A percentile compares a stretch with the other conserved stretches of the same genome.
phyloP scores from a whole-genome alignment of 2,797 vertebrate species.

The Malurus splendens region DNA sequence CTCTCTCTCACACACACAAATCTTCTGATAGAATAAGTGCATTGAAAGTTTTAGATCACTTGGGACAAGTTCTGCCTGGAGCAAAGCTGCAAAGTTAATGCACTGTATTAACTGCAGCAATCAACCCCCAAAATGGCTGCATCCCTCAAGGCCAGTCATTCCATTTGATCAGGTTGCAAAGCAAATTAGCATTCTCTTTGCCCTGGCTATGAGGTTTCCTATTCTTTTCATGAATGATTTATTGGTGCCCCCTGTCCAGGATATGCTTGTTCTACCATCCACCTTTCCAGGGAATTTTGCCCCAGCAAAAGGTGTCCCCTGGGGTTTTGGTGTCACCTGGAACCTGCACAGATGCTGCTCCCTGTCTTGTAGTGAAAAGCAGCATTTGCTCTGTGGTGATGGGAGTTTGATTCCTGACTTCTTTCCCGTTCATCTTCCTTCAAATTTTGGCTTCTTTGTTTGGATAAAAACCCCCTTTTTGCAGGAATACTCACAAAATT shows the following conservation, averaged over 20 bases:
- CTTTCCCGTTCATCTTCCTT: background rate
- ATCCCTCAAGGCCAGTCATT: slow-evolving; percentile 57
- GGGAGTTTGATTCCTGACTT: background rate
- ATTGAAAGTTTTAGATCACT: slow-evolving; percentile 65
- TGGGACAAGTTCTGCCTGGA: slow-evolving; percentile 64
- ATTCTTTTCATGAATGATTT: slow-evolving; percentile 64
- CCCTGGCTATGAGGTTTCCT: slow-evolving; percentile 47
- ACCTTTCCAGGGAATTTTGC: slow-evolving; percentile 30
- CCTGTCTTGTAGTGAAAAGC: background rate
- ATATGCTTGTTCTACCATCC: slow-evolving; percentile 31
- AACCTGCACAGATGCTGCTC: background rate
- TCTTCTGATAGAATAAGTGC: slow-evolving; percentile 63
- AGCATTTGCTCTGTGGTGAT: background rate
- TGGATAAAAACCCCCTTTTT: background rate
- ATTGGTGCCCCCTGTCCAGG: slow-evolving; percentile 35
- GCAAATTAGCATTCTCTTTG: slow-evolving; percentile 59
- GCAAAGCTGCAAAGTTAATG: slow-evolving; percentile 68
- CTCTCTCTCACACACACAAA: slow-evolving; percentile 42
- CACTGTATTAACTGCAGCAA: slow-evolving; percentile 63
- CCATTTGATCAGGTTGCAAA: slow-evolving; percentile 61
- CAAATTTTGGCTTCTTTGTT: background rate
- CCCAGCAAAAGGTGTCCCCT: slow-evolving; percentile 9
- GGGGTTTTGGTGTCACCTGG: background rate
- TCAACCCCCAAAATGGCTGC: slow-evolving; percentile 58
- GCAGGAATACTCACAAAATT: background rate